Percentiles rank a stretch among this genome's conserved stretches.
phyloP scores from a whole-genome alignment of 64 coral and sea anemone species.

The Montipora foliosa region DNA sequence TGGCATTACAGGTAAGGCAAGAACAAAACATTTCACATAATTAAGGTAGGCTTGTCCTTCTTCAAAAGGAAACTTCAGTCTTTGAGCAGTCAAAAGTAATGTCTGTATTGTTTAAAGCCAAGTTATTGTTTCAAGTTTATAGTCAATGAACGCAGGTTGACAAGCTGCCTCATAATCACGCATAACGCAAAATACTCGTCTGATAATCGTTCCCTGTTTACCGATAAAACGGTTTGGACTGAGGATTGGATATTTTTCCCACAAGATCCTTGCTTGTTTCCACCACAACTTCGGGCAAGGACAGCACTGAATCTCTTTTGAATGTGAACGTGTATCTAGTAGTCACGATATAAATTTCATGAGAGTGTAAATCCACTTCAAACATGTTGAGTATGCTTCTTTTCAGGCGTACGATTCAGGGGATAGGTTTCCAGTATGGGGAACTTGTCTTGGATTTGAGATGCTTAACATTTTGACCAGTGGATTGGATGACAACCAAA shows the following conservation, averaged over 20 bases:
- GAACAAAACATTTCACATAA: background rate
- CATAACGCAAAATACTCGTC: too few relatives aligned
- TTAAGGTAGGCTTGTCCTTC: background rate
- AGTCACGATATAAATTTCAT: background rate
- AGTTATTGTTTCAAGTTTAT: too few relatives aligned
- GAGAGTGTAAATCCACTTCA: background rate
- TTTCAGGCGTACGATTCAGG: conserved; percentile 66
- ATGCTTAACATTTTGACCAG: conserved; percentile 51
- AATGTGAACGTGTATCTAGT: too few relatives aligned
- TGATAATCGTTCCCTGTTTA: too few relatives aligned
- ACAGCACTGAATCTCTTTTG: background rate
- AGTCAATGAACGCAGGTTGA: too few relatives aligned
- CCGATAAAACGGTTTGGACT: too few relatives aligned
- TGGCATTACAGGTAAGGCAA: conserved; percentile 54
- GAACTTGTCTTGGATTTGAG: conserved; percentile 90
- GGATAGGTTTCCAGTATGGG: conserved; percentile 82
- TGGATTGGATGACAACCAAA: conserved; percentile 24
- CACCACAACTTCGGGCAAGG: background rate
- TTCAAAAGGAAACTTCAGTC: too few relatives aligned
- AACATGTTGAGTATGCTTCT: background rate
- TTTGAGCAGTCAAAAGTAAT: too few relatives aligned
- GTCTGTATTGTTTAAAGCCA: too few relatives aligned
- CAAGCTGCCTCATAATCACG: too few relatives aligned
- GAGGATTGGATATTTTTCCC: too few relatives aligned
- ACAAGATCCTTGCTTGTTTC: too few relatives aligned